A percentile compares a stretch with the other conserved stretches of the same genome.
These are phyloP conservation scores for Archips xylosteana DNA, from an alignment of 2,888 invertebrate species.

Conservation along the genomic window DNA sequence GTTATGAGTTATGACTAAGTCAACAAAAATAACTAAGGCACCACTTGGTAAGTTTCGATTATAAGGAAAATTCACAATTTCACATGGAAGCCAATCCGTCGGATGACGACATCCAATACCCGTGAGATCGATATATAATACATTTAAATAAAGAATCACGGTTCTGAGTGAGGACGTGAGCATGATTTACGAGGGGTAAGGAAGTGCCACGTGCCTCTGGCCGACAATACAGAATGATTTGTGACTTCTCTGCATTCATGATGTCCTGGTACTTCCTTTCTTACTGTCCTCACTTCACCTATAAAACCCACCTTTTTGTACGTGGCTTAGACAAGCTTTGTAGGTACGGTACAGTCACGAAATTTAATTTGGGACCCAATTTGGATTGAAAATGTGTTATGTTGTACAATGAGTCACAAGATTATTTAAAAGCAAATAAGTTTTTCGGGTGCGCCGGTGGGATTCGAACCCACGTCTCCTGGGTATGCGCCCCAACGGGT, in stretches of 20 bases:
- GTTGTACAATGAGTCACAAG: too few relatives aligned
- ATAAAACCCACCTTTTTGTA: slow-evolving; percentile 6
- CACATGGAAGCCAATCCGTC: not conserved
- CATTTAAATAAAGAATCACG: slow-evolving; percentile 4
- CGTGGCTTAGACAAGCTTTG: not conserved
- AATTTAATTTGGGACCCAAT: too few relatives aligned
- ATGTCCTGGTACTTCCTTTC: slow-evolving; percentile 16
- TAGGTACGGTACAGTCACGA: too few relatives aligned
- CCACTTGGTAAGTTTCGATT: not conserved
- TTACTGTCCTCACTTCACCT: slow-evolving; percentile 12
- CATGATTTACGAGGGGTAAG: slow-evolving; percentile 30
- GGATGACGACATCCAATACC: not conserved
- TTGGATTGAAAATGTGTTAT: too few relatives aligned
- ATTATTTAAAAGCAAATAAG: too few relatives aligned
- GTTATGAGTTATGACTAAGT: too few relatives aligned
- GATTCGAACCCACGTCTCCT: too few relatives aligned
- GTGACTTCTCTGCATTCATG: slow-evolving; percentile 31
- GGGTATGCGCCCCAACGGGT: too few relatives aligned
- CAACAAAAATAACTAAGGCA: not conserved
- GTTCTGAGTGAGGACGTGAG: slow-evolving; percentile 10
- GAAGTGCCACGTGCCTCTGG: slow-evolving; percentile 30
- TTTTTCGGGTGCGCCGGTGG: too few relatives aligned
- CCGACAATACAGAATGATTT: slow-evolving; percentile 27
- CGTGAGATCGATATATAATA: slow-evolving; percentile 6
- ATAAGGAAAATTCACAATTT: not conserved